phyloP scores from a whole-genome alignment of 37 sponge, comb jelly and placozoan genomes.

The Haliclona indistincta region DNA sequence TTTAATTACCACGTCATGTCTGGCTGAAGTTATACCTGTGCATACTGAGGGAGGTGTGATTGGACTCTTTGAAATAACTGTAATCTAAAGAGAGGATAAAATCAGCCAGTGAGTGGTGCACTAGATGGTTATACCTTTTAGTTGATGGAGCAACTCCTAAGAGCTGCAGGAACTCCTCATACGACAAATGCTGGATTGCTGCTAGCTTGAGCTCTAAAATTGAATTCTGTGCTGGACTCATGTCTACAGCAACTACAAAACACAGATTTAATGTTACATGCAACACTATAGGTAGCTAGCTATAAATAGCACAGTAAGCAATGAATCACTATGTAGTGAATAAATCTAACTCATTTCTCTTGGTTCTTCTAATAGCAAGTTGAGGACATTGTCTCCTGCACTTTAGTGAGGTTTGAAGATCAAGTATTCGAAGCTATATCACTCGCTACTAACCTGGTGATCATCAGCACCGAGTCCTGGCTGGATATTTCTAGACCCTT shows the following conservation, averaged over 20 bases:
- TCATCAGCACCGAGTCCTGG: slow-evolving; percentile 56
- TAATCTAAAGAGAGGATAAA: slow-evolving; percentile 5
- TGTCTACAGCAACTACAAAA: slow-evolving; percentile 54
- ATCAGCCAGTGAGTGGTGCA: neutral
- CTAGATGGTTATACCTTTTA: slow-evolving; percentile 19
- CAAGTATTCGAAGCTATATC: too few relatives aligned
- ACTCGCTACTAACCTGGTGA: slow-evolving; percentile 64
- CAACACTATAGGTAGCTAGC: neutral
- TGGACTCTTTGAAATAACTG: slow-evolving; percentile 4
- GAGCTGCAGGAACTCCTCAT: slow-evolving; percentile 43
- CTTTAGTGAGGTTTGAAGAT: too few relatives aligned
- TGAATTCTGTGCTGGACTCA: slow-evolving; percentile 67
- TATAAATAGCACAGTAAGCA: neutral
- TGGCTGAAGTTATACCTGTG: slow-evolving; percentile 40
- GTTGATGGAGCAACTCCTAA: slow-evolving; percentile 26
- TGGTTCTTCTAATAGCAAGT: slow-evolving; percentile 22
- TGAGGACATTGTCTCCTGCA: slow-evolving; percentile 35
- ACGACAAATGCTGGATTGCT: slow-evolving; percentile 29
- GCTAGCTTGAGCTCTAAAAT: slow-evolving; percentile 62
- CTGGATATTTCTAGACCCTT: slow-evolving; percentile 54
- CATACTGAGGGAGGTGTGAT: slow-evolving; percentile 11
- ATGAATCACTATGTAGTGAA: neutral
- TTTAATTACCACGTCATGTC: too few relatives aligned
- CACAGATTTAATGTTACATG: neutral
- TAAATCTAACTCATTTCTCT: slow-evolving; percentile 10